These are phyloP conservation scores for Bos indicus DNA, from an alignment of 2,113 vertebrate species.

Conservation along the genomic window DNA sequence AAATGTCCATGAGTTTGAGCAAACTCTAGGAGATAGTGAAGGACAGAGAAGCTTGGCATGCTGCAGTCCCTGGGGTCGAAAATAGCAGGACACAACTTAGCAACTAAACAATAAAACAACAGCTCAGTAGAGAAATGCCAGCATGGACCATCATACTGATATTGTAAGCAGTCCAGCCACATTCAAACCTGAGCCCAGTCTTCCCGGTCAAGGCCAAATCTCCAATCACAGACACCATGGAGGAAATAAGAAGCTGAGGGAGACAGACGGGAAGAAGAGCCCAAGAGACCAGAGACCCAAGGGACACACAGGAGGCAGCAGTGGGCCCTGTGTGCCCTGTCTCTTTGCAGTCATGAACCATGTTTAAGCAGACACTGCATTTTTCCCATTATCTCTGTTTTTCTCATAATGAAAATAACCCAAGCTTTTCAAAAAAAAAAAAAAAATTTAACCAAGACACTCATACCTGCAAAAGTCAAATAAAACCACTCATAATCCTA, in stretches of 20 bases:
- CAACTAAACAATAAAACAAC: neutral
- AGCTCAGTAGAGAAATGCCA: neutral
- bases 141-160: neutral
- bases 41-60: neutral
- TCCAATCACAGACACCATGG: neutral
- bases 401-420: neutral
- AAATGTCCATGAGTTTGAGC: neutral
- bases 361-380: neutral
- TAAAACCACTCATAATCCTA: neutral
- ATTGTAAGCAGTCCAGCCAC: neutral
- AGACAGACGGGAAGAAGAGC: neutral
- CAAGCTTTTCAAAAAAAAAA: neutral
- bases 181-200: neutral
- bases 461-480: neutral
- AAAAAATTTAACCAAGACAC: neutral
- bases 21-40: neutral
- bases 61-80: neutral
- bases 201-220: neutral
- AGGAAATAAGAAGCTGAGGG: neutral
- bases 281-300: neutral
- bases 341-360: neutral
- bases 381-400: neutral
- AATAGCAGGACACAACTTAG: neutral
- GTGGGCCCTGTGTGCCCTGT: accelerated
- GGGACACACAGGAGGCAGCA: accelerated